Evolutionary conservation across 35 echinoderm and acorn worm genomes (phyloP).

Genomic region (Amphiura filiformis): DNA sequence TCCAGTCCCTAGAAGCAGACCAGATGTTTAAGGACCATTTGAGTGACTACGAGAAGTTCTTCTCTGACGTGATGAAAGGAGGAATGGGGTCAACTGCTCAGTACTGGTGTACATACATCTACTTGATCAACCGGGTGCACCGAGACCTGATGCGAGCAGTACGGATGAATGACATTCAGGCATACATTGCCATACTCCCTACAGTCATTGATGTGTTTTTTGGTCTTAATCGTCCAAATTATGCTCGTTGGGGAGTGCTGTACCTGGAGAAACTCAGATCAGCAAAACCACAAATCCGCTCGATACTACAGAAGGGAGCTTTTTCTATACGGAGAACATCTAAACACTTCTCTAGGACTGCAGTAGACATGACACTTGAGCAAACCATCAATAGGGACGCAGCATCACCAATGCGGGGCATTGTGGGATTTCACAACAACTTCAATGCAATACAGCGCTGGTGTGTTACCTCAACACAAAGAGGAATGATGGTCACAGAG

Average conservation of each 20-base stretch:
- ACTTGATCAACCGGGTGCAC: conserved; percentile 60
- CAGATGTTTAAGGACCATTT: conserved; percentile 42
- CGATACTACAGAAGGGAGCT: conserved; percentile 40
- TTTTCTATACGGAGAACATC: conserved; percentile 58
- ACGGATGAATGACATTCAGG: conserved; percentile 32
- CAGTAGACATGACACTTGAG: conserved; percentile 67
- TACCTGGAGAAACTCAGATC: conserved; percentile 50
- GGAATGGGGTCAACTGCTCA: conserved; percentile 48
- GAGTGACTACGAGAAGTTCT: conserved; percentile 57
- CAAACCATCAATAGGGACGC: conserved; percentile 74
- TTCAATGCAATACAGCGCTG: conserved; percentile 49
- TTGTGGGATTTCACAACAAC: conserved; percentile 44
- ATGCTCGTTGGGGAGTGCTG: conserved; percentile 72
- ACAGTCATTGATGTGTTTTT: conserved; percentile 58
- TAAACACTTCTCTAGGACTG: conserved; percentile 28
- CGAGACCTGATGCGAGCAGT: conserved; percentile 39
- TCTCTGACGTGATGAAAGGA: conserved; percentile 43
- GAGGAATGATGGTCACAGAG: conserved; percentile 62
- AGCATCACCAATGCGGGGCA: conserved; percentile 73
- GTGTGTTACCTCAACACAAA: conserved; percentile 50
- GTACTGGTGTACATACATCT: conserved; percentile 59
- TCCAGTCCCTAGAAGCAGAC: conserved; percentile 27
- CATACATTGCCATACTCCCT: conserved; percentile 41
- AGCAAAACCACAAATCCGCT: conserved; percentile 18
- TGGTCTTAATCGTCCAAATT: conserved; percentile 73